Evolutionary conservation across 2,888 invertebrate genomes (phyloP).

Genomic region (Vannuccia rotundouncinata): DNA sequence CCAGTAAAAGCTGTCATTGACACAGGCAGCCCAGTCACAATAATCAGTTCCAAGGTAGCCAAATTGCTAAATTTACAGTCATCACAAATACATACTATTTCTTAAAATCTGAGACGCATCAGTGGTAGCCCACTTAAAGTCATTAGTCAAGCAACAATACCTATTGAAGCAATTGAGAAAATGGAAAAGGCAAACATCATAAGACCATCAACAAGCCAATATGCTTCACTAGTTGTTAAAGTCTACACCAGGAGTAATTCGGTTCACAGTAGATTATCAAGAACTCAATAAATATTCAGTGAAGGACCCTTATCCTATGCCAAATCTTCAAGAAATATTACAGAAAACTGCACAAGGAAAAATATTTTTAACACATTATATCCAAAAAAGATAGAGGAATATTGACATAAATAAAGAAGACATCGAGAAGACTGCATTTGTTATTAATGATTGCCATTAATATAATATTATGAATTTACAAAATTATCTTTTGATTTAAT

Average conservation of each 20-base stretch:
- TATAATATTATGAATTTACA: constrained; percentile 21
- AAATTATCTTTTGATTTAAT: neutral
- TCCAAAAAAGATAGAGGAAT: neutral
- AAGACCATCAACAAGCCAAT: neutral
- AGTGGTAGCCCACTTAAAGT: no score
- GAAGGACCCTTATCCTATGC: constrained; percentile 18
- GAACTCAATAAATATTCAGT: neutral
- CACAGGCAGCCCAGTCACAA: no score
- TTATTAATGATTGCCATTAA: neutral
- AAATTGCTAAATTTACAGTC: no score
- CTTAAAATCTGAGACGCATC: no score
- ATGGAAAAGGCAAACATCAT: neutral
- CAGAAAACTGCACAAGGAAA: neutral
- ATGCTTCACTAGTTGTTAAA: neutral
- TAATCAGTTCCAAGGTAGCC: no score
- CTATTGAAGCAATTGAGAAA: no score
- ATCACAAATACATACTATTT: no score
- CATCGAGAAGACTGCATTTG: neutral
- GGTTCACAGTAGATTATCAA: neutral
- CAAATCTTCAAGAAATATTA: neutral
- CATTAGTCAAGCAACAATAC: no score
- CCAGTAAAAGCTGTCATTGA: no score
- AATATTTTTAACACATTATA: neutral
- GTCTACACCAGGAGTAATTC: neutral
- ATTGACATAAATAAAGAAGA: neutral